Conservation (phyloP, 1,140 invertebrate species). For the Episyrphus balteatus region DNA sequence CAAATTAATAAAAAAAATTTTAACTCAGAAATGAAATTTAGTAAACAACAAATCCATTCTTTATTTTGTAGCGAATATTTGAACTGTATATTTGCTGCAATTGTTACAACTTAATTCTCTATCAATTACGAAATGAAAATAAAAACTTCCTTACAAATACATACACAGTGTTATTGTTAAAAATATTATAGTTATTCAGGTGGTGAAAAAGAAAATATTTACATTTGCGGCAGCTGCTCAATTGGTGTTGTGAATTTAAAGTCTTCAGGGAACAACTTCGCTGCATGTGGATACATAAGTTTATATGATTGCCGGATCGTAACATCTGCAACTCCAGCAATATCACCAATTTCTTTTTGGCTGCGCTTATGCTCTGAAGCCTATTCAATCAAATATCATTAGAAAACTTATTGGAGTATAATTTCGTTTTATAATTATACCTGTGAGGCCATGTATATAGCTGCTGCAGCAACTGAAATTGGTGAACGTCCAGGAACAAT, state of each 20-base stretch:
- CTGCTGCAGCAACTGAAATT: slow-evolving; percentile 96
- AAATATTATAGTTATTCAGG: too few relatives aligned
- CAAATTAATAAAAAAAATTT: too few relatives aligned
- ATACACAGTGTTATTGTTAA: too few relatives aligned
- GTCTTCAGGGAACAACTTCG: slow-evolving; percentile 87
- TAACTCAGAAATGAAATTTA: too few relatives aligned
- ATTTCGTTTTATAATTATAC: slow-evolving; percentile 41
- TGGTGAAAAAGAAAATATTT: slow-evolving; percentile 17
- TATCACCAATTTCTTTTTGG: slow-evolving; percentile 97
- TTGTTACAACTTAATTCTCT: too few relatives aligned
- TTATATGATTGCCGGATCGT: slow-evolving; percentile 98
- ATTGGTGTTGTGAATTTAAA: slow-evolving; percentile 94
- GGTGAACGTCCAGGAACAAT: slow-evolving; percentile 98
- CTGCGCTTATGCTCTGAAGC: slow-evolving; percentile 90
- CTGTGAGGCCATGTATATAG: slow-evolving; percentile 99
- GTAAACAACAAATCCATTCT: too few relatives aligned
- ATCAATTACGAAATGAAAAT: too few relatives aligned
- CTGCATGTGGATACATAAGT: slow-evolving; percentile 90
- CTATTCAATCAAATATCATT: slow-evolving; percentile 39
- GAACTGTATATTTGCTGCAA: too few relatives aligned
- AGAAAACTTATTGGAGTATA: too few relatives aligned
- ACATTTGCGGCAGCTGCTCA: slow-evolving; percentile 85
- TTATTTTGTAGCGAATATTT: too few relatives aligned
- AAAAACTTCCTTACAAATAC: too few relatives aligned
- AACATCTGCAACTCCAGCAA: slow-evolving; percentile 96